These are phyloP conservation scores for Oxycera nigricornis DNA, from an alignment of 2,888 invertebrate species.

Conservation along the genomic window DNA sequence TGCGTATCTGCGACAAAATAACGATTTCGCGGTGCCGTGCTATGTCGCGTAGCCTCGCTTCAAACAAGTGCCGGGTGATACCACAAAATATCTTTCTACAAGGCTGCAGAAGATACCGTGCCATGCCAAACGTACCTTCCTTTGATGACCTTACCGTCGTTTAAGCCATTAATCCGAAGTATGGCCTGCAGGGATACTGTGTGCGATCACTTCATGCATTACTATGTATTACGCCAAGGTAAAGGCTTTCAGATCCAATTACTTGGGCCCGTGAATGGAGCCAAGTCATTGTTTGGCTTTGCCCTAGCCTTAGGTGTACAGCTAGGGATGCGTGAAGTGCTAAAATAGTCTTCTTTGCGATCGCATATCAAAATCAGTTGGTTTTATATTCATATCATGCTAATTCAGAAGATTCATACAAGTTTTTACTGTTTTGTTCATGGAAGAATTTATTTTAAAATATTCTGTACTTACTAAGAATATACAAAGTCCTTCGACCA, in stretches of 20 bases:
- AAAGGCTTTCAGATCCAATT: conserved; percentile 31
- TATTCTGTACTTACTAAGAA: too few species aligned
- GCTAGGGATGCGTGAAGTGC: not conserved
- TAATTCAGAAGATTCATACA: too few species aligned
- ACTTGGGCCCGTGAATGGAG: conserved; percentile 18
- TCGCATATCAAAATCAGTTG: too few species aligned
- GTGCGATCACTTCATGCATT: conserved; percentile 21
- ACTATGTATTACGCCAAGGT: conserved; percentile 12
- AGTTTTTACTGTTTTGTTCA: too few species aligned
- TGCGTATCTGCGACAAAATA: conserved; percentile 20
- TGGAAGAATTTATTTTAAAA: too few species aligned
- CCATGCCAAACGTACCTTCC: not conserved
- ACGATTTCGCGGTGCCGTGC: conserved; percentile 3
- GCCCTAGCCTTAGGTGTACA: not conserved
- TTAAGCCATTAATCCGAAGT: conserved; percentile 20
- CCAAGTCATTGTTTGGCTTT: conserved; percentile 5
- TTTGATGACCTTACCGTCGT: conserved; percentile 31
- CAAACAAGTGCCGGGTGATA: not conserved
- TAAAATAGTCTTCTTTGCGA: not conserved
- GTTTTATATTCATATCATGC: too few species aligned
- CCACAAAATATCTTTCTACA: not conserved
- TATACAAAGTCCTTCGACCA: too few species aligned
- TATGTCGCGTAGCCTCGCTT: not conserved
- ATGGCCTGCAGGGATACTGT: not conserved
- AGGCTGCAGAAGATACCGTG: conserved; percentile 5